Percentiles rank a stretch among this genome's conserved stretches.
These are phyloP conservation scores for Apostichopus leukothele DNA, from an alignment of 53 echinoderm and acorn worm genomes.

Conservation along the genomic window DNA sequence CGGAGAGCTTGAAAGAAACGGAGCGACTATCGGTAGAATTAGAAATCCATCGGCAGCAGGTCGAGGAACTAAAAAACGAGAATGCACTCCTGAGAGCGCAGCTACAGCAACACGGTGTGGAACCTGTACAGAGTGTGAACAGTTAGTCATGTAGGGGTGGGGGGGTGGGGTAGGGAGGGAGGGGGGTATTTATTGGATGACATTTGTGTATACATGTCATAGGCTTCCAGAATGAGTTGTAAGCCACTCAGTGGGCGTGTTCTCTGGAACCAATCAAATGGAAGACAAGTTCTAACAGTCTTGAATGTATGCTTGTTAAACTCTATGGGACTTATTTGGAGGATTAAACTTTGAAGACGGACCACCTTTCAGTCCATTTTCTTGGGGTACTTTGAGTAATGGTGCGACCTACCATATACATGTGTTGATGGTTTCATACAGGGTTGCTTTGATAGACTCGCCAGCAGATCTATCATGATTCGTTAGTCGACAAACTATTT, in stretches of 20 bases:
- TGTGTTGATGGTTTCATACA: too few species aligned
- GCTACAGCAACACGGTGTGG: conserved; percentile 83
- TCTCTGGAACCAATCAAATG: too few species aligned
- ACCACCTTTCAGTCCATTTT: too few species aligned
- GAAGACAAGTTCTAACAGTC: too few species aligned
- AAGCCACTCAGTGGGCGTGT: neutral
- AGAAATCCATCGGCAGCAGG: conserved; percentile 81
- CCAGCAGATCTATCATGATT: too few species aligned
- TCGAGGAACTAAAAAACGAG: conserved; percentile 89
- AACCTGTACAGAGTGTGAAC: conserved; percentile 12
- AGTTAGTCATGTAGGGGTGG: neutral
- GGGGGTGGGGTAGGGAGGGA: neutral
- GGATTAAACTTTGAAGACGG: too few species aligned
- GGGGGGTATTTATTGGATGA: neutral
- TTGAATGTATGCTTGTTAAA: too few species aligned
- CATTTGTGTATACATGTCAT: neutral
- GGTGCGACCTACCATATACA: too few species aligned
- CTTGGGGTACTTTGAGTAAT: too few species aligned
- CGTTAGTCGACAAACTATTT: too few species aligned
- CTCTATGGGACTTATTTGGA: too few species aligned
- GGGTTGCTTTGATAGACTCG: too few species aligned
- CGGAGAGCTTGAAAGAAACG: conserved; percentile 78
- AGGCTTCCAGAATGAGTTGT: neutral
- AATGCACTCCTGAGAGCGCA: conserved; percentile 82
- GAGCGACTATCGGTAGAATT: conserved; percentile 80